phyloP scores from a whole-genome alignment of 2,113 vertebrate genomes.

The Peromyscus californicus region DNA sequence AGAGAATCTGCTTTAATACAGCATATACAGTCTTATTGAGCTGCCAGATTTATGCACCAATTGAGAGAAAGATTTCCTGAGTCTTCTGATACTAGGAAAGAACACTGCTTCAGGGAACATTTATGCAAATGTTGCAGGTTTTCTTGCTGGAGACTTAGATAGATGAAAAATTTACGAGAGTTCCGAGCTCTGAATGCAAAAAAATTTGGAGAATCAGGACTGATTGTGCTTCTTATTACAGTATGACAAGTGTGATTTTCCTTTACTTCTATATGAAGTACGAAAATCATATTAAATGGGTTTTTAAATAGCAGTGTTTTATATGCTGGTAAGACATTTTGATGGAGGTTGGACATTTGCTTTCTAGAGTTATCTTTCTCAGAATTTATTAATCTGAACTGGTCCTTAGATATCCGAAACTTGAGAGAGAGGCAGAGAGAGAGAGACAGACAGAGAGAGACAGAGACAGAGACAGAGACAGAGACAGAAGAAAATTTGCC shows the following conservation, averaged over 20 bases:
- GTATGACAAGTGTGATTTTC: slow-evolving; percentile 57
- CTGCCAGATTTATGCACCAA: slow-evolving; percentile 27
- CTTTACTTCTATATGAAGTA: slow-evolving; percentile 17
- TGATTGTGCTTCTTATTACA: slow-evolving; percentile 45
- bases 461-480: no score
- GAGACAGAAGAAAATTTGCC: neutral
- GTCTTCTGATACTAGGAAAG: slow-evolving; percentile 12
- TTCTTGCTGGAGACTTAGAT: slow-evolving; percentile 41
- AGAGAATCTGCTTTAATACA: slow-evolving; percentile 18
- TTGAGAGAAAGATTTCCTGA: neutral
- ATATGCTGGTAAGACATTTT: neutral
- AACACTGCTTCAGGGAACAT: neutral
- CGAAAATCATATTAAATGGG: slow-evolving; percentile 51
- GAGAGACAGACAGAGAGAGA: no score
- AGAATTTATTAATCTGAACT: neutral
- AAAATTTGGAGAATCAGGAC: neutral
- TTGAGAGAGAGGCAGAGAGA: no score
- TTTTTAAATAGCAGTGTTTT: slow-evolving; percentile 34
- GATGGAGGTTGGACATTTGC: neutral
- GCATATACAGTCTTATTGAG: neutral
- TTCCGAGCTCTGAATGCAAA: slow-evolving; percentile 23
- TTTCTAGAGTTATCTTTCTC: neutral
- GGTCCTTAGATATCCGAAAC: neutral
- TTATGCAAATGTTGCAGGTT: slow-evolving; percentile 16
- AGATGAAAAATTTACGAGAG: slow-evolving; percentile 48